Base-by-base conservation (phyloP, 2,797 vertebrate genomes). In the Peromyscus nudipes region DNA sequence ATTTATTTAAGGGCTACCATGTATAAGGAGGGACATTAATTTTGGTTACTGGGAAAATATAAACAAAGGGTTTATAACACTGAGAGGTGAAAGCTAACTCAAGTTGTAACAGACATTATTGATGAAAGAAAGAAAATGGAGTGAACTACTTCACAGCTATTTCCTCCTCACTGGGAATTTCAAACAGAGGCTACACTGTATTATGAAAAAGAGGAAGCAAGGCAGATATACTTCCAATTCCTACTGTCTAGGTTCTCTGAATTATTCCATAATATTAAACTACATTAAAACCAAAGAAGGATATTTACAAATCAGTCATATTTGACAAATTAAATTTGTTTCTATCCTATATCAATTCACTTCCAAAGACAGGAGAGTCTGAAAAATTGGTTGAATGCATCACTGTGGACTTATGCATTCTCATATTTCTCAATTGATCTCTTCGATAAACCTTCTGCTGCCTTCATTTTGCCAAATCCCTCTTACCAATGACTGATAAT, bases 101-200 rank as follows among this genome's bases (percentile, higher is more conserved):
- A 62, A 64, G 65, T 82, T 90, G 86, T 84, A 73, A 95, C 93
- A 91, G 57, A 60, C 62, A 84, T 96, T 92, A 86, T 57, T 91
- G 65, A 79, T 85, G 77, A 92, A 23, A 89, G 19, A 49, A 83
- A 84, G 90, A 81, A 92, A 94, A 52, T 62, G 76, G 34, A 92
- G 60, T 81, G 31, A 84, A 12, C 14, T 49, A 71, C 23, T n/a
- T 95, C 10, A 76, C 29, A 92, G 52, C 65, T 27, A 89, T 25
- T 31, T 88, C 6, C 37, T 93, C 12, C 3, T 64, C 57, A 25
- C 37, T 80, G 12, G 37, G 88, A 95, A 80, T 89, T 76, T 80
- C 52, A 96, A 92, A 29, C 71, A 85, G 77, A 94, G 69, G 12
- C 60, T 93, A 0, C 21, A 49, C 12, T n/a, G 14, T 34, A 31